Percentiles rank a stretch among this genome's conserved stretches.
phyloP scores from a whole-genome alignment of 2,113 vertebrate species.

The Oxyura jamaicensis region DNA sequence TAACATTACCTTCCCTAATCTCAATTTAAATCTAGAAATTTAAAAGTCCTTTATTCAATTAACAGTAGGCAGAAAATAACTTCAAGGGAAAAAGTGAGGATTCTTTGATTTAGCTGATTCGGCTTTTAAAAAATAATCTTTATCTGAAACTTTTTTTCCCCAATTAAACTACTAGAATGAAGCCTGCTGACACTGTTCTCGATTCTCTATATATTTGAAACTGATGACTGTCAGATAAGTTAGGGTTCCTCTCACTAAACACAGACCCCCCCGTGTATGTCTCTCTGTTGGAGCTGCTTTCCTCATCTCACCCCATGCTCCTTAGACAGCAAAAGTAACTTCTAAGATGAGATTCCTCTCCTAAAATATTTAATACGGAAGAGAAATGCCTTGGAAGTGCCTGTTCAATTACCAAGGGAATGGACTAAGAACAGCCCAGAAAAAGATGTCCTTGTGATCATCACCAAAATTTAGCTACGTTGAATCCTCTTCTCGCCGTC shows the following conservation, averaged over 20 bases:
- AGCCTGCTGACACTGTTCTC: background rate
- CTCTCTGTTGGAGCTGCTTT: background rate
- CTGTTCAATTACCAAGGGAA: background rate
- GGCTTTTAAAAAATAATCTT: background rate
- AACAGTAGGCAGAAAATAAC: background rate
- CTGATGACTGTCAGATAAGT: background rate
- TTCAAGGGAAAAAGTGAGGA: background rate
- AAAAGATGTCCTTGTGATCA: background rate
- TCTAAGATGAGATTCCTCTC: background rate
- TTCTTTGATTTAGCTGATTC: background rate
- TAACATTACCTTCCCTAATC: background rate
- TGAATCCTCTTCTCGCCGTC: background rate
- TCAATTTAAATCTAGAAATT: background rate
- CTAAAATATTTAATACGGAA: background rate
- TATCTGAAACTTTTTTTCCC: background rate
- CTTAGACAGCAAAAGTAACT: accelerated
- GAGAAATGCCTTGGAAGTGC: background rate
- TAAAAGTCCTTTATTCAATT: background rate
- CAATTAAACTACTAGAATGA: background rate
- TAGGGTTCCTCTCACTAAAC: background rate
- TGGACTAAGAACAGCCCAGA: background rate
- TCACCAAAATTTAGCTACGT: background rate
- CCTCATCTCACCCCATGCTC: accelerated
- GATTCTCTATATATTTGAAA: too few species aligned
- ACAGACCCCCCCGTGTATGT: too few species aligned